Evolutionary conservation across 1,140 invertebrate species (phyloP), one percentile per base, ranked within the genome.

Genomic region (Coelopa frigida): DNA sequence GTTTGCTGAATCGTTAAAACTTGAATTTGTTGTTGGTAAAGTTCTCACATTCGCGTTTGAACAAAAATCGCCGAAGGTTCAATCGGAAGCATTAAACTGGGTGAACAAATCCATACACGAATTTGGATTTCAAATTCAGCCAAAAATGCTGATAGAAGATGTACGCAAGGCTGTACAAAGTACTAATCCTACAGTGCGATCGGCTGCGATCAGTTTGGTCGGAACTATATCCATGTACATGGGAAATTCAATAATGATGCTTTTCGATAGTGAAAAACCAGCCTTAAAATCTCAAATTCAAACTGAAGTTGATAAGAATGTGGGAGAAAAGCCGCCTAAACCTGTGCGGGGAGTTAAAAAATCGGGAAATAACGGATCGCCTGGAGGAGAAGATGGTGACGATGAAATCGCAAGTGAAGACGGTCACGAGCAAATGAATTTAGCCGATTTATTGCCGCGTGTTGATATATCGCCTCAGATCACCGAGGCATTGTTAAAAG

Each of bases 41-140:
- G 80, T 85, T 4, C 57, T 88, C 2, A 73, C 78, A 5, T 84
- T 80, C 63, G 84, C 87, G 0, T 89, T 92, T 65, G 82, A 78
- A 3, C 88, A 93, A 66, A 94, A 92, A 70, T 94, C 87, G 66
- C 92, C 92, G 0, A 94, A 93, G 67, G 88, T 93, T 26, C 87
- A 93, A 56, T 81, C 87, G 11, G 89, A 94, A 70, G 76, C 86
- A 38, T 73, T 94, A 14, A 73, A 79, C 22, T 94, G 91, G 89
- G 71, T 92, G 24, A 72, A 80, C 4, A 77, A 73, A 31, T 82
- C 87, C 15, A 76, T 94, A 1, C 79, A 80, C 50, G 89, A 93
- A 59, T 94, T 94, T 77, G 91, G 92, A 21, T 80, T 87, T 53
- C 64, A 69, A 33, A 12, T 68, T 11, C 87, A 88, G 59, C 74